Percentiles rank a stretch among this genome's conserved stretches.
Evolutionary conservation across 2,797 vertebrate species (phyloP).

Genomic region (Tachyglossus aculeatus): DNA sequence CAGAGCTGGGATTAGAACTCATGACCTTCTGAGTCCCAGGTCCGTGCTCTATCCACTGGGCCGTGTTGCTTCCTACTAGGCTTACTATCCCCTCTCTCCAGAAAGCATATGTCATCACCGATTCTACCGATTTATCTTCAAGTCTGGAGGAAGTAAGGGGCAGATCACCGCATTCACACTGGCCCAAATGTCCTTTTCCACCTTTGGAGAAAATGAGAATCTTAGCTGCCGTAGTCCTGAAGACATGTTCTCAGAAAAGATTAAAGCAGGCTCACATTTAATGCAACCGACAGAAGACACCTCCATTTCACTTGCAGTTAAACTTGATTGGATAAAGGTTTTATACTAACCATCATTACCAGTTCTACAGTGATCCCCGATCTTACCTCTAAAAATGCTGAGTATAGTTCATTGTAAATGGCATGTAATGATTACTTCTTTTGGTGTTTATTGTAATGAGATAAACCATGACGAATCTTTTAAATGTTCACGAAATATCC

Average conservation of each 20-base stretch:
- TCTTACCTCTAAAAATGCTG: slow-evolving; percentile 28
- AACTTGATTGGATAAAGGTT: slow-evolving; percentile 20
- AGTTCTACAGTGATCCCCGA: slow-evolving; percentile 12
- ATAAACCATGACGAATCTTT: slow-evolving; percentile 30
- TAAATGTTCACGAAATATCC: neutral
- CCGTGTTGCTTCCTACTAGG: too few relatives aligned
- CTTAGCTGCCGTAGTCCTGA: neutral
- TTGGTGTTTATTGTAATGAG: slow-evolving; percentile 25
- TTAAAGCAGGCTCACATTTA: slow-evolving; percentile 25
- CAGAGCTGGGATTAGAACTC: too few relatives aligned
- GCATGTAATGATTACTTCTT: slow-evolving; percentile 14
- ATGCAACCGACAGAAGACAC: slow-evolving; percentile 13
- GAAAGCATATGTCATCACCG: too few relatives aligned
- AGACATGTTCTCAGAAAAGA: slow-evolving; percentile 25
- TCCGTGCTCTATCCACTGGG: too few relatives aligned
- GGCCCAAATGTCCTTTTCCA: too few relatives aligned
- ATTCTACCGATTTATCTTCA: too few relatives aligned
- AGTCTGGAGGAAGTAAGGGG: too few relatives aligned
- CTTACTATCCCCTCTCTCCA: too few relatives aligned
- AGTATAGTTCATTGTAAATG: slow-evolving; percentile 19
- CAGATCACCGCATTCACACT: too few relatives aligned
- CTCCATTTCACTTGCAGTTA: slow-evolving; percentile 8
- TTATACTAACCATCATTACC: neutral
- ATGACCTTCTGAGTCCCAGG: too few relatives aligned
- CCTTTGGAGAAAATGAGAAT: neutral